Conservation (phyloP, 1,140 invertebrate genomes). For the Anoplolepis gracilipes region DNA sequence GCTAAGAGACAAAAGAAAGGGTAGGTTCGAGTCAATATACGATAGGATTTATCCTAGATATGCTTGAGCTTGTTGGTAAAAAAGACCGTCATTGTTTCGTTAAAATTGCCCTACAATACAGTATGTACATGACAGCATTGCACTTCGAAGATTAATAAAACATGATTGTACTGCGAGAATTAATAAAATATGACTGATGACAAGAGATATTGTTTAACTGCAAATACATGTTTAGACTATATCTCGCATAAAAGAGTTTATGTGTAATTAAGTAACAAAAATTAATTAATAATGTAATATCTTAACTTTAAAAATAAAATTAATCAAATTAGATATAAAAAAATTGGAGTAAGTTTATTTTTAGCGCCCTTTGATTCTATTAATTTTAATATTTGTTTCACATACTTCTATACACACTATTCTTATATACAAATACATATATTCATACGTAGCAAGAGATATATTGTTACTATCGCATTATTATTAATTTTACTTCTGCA, state of each 20-base stretch:
- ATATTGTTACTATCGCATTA: background rate
- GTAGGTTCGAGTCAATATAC: slow-evolving; percentile 28
- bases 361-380: background rate
- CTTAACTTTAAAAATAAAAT: background rate
- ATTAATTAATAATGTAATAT: background rate
- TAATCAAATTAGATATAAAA: background rate
- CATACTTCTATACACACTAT: no score
- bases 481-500: background rate
- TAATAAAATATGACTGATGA: slow-evolving; percentile 18
- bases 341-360: background rate
- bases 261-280: background rate
- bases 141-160: background rate
- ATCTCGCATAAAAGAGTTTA: background rate
- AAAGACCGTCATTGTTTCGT: slow-evolving; percentile 42
- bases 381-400: background rate
- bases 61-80: slow-evolving; percentile 36
- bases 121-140: slow-evolving; percentile 1
- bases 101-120: slow-evolving; percentile 34
- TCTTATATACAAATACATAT: no score
- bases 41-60: slow-evolving; percentile 44
- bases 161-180: slow-evolving; percentile 4
- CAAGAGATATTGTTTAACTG: background rate
- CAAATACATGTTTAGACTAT: background rate
- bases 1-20: slow-evolving; percentile 52
- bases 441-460: no score